phyloP scores from a whole-genome alignment of 92 coral and sea anemone genomes.

The Epizoanthus illoricatus region DNA sequence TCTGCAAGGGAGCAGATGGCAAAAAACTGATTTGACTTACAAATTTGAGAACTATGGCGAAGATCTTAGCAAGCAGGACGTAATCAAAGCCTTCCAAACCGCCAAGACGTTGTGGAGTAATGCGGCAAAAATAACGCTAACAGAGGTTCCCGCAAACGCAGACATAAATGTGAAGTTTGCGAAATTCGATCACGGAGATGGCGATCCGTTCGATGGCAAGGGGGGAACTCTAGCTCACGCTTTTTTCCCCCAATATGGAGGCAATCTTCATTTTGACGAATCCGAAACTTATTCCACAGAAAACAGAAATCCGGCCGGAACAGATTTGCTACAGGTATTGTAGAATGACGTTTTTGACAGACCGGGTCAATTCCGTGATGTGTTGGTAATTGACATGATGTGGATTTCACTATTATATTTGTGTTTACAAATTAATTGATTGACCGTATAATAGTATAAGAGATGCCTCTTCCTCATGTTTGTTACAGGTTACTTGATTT shows the following conservation, averaged over 20 bases:
- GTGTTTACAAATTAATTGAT: background rate
- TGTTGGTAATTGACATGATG: background rate
- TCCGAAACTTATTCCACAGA: constrained; percentile 49
- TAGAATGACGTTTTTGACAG: background rate
- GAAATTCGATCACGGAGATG: constrained; percentile 48
- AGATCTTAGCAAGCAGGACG: constrained; percentile 57
- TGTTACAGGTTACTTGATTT: no score
- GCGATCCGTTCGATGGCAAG: constrained; percentile 62
- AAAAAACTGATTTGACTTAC: constrained; percentile 64
- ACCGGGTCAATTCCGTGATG: background rate
- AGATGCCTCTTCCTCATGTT: background rate
- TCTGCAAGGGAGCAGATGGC: constrained; percentile 57
- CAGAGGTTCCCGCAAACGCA: constrained; percentile 39
- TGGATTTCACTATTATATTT: background rate
- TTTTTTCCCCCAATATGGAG: constrained; percentile 60
- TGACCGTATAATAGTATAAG: background rate
- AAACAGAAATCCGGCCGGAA: constrained; percentile 14
- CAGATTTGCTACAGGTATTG: constrained; percentile 33
- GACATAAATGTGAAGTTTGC: constrained; percentile 50
- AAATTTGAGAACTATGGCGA: constrained; percentile 58
- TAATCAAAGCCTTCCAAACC: constrained; percentile 51
- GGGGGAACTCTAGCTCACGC: constrained; percentile 74
- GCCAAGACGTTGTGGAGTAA: constrained; percentile 61
- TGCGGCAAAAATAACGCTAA: constrained; percentile 53
- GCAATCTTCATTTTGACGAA: constrained; percentile 60